Conservation (phyloP, 1,140 invertebrate genomes). For the Chironomus striatipennis region DNA sequence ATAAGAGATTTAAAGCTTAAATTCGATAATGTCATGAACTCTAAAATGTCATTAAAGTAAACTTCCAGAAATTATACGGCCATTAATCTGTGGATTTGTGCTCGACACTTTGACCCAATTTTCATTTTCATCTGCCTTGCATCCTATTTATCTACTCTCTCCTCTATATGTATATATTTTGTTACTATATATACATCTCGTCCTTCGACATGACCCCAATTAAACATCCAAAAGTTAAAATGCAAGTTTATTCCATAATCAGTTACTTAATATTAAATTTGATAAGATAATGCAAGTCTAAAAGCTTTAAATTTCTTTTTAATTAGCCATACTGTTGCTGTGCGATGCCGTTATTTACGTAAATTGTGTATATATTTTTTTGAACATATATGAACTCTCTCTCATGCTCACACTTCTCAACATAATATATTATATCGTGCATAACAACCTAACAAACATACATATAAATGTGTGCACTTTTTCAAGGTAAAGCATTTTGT, state of each 20-base stretch:
- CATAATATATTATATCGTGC: not conserved
- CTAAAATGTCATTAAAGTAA: no score
- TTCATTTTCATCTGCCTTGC: not conserved
- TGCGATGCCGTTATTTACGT: not conserved
- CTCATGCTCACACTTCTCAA: not conserved
- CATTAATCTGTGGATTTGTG: no score
- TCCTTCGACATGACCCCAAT: not conserved
- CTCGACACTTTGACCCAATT: not conserved
- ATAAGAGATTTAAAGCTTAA: no score
- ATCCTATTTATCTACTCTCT: not conserved
- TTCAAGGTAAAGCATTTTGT: not conserved
- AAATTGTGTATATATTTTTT: not conserved
- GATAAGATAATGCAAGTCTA: constrained; percentile 4
- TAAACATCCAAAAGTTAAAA: not conserved
- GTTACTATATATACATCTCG: not conserved
- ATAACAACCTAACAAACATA: not conserved
- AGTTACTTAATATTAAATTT: not conserved
- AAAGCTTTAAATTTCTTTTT: not conserved
- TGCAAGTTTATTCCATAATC: not conserved
- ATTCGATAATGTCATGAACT: no score
- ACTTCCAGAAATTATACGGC: no score
- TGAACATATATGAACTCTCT: not conserved
- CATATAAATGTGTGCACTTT: not conserved
- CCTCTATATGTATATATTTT: no score
- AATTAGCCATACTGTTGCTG: not conserved